Conservation (phyloP, 2,797 vertebrate species). For the Cynopterus sphinx region DNA sequence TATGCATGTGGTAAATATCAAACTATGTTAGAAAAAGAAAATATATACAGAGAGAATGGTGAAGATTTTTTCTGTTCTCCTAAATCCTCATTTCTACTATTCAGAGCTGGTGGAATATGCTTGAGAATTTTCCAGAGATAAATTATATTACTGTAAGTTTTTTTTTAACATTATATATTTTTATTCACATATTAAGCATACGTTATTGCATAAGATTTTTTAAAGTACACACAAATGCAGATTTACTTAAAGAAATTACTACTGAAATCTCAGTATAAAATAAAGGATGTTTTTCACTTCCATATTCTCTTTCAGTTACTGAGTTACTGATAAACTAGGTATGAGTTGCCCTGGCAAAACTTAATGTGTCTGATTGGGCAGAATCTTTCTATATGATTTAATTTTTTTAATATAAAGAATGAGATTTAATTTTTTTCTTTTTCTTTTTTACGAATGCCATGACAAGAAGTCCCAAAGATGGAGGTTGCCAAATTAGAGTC, state of each 20-base stretch:
- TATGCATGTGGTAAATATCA: not conserved
- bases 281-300: not conserved
- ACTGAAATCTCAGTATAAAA: not conserved
- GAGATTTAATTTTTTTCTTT: no score
- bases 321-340: not conserved
- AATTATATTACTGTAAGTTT: not conserved
- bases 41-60: not conserved
- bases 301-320: not conserved
- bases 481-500: not conserved
- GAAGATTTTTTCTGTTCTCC: not conserved
- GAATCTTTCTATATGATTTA: not conserved
- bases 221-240: not conserved
- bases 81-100: not conserved
- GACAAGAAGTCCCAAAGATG: not conserved
- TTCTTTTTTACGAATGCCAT: not conserved
- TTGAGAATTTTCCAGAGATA: not conserved
- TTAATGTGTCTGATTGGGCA: not conserved
- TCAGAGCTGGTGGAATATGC: not conserved
- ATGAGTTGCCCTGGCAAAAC: not conserved
- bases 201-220: not conserved
- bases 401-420: not conserved
- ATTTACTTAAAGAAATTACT: not conserved
- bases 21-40: not conserved
- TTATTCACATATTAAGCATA: not conserved
- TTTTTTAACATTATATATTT: not conserved